Conservation (phyloP, 2,797 vertebrate species). For the Pelobates cultripes region DNA sequence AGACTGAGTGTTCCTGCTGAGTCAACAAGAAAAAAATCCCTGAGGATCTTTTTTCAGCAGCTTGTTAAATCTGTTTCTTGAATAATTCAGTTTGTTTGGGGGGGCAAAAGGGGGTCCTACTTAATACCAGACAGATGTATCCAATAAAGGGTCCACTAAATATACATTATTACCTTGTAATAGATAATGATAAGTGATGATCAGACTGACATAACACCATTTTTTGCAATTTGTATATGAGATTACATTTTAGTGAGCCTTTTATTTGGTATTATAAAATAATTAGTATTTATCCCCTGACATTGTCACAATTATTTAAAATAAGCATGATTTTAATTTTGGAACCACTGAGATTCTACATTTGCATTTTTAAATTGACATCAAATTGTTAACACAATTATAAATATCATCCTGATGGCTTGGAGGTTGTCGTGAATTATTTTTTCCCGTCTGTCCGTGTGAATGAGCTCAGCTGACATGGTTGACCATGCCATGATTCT, state of each 20-base stretch:
- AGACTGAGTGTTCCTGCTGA: no score
- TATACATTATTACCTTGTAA: no score
- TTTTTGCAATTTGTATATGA: slow-evolving; percentile 10
- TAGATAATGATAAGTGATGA: not conserved
- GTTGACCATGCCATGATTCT: slow-evolving; percentile 40
- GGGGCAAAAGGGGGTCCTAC: no score
- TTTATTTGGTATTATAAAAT: not conserved
- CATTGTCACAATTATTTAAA: slow-evolving; percentile 10
- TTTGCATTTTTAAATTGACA: slow-evolving; percentile 11
- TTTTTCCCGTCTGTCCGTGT: not conserved
- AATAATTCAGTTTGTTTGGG: no score
- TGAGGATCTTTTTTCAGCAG: no score
- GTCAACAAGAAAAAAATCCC: no score
- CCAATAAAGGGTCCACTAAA: no score
- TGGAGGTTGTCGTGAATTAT: slow-evolving; percentile 10
- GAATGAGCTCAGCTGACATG: slow-evolving; percentile 19
- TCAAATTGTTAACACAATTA: slow-evolving; percentile 25
- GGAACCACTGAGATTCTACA: slow-evolving; percentile 7
- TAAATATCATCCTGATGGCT: slow-evolving; percentile 23
- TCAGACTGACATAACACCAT: not conserved
- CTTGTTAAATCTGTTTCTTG: no score
- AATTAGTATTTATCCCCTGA: not conserved
- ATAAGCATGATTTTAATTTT: slow-evolving; percentile 12
- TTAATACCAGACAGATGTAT: no score
- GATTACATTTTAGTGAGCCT: not conserved